phyloP scores from a whole-genome alignment of 2,888 invertebrate species.

The Clepsis dumicolana region DNA sequence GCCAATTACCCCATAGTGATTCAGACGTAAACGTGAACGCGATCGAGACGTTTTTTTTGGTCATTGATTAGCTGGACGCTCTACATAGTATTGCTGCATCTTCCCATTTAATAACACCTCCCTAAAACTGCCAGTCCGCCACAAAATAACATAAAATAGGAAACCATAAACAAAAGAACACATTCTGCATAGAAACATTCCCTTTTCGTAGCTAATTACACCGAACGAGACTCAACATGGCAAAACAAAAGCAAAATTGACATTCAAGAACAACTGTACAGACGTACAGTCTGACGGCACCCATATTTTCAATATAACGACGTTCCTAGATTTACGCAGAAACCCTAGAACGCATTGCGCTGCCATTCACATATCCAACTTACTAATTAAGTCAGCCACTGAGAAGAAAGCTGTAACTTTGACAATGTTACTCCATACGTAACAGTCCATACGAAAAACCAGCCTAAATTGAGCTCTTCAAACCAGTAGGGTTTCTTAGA shows the following conservation, averaged over 20 bases:
- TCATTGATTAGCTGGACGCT: no score
- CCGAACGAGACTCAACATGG: slow-evolving; percentile 29
- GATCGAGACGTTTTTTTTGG: no score
- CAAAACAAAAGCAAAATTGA: slow-evolving; percentile 48
- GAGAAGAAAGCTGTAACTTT: slow-evolving; percentile 84
- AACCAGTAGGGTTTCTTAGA: slow-evolving; percentile 41
- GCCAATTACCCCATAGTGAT: no score
- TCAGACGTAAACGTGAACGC: no score
- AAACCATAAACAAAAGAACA: slow-evolving; percentile 9
- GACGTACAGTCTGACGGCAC: slow-evolving; percentile 59
- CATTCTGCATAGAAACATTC: slow-evolving; percentile 22
- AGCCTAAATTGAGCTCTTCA: slow-evolving; percentile 56
- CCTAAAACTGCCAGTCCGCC: neutral
- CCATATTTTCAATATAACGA: slow-evolving; percentile 84
- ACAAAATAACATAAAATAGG: slow-evolving; percentile 3
- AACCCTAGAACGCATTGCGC: slow-evolving; percentile 76
- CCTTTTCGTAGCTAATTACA: slow-evolving; percentile 42
- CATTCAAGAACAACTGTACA: slow-evolving; percentile 46
- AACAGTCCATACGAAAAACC: slow-evolving; percentile 66
- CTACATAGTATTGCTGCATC: neutral
- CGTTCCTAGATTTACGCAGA: slow-evolving; percentile 75
- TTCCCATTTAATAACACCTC: neutral
- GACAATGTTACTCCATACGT: slow-evolving; percentile 84
- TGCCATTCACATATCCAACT: slow-evolving; percentile 86
- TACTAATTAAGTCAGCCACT: slow-evolving; percentile 84